Evolutionary conservation across 2,888 invertebrate genomes (phyloP), one percentile per base, ranked within the genome.

Genomic region (Brenthis hecate): DNA sequence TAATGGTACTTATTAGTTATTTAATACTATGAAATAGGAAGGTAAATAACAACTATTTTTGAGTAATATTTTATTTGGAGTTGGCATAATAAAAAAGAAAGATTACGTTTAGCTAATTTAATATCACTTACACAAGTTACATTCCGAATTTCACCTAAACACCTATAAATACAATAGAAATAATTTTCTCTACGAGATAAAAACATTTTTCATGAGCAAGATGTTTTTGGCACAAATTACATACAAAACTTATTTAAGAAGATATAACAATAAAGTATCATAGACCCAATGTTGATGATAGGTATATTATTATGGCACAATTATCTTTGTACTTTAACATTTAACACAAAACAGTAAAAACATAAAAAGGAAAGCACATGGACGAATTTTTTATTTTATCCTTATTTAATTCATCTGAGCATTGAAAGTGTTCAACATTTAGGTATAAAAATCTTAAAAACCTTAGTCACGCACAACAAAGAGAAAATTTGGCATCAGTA

Each of bases 211-310:
- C 47, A 58, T 73, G 73, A 73, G 74, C 74, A 74, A 74, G 53
- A 65, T 72, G 73, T 70, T 72, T 78, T 80, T 78, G 79, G 78
- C 80, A 80, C 77, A 73, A 75, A 71, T 72, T 66, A 72, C 62
- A 69, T n/a, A 70, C 62, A 69, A 70, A 68, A 70, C 23, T 58
- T 50, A 60, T 50, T 60, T 60, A 28, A 65, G 56, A 62, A 55
- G 53, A 72, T 65, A 65, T 77, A 75, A 79, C 76, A 76, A 50
- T 32, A n/a, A 60, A 60, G 50, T 50, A 60, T 51, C 54, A 54
- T 19, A 51, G 53, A 55, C n/a, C 16, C 57, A 56, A 28, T 28
- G 19, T 62, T 19, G 48, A 53, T 56, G 56, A 16, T 36, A 65
- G 61, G 13, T 56, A 50, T 53, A 55, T 72, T 57, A 72, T 58